A percentile compares a stretch with the other conserved stretches of the same genome.
Evolutionary conservation across 2,113 vertebrate species (phyloP).

Genomic region (Galbula dea): DNA sequence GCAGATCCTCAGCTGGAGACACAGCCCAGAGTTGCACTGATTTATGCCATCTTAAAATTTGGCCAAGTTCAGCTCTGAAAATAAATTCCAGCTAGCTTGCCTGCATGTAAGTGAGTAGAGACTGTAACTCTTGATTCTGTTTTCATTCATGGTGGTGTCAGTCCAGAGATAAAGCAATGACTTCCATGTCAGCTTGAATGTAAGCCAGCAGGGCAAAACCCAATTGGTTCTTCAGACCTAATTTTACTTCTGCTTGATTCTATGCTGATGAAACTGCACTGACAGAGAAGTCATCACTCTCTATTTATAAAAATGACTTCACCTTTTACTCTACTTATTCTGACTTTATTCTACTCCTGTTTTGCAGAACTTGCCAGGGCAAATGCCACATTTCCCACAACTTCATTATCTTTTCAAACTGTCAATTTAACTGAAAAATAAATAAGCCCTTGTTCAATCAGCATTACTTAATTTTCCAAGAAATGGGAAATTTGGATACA

Average conservation of each 20-base stretch:
- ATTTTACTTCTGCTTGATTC: background rate
- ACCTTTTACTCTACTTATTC: background rate
- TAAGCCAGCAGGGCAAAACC: background rate
- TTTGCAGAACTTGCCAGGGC: background rate
- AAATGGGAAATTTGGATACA: background rate
- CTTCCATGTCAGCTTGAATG: background rate
- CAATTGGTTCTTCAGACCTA: background rate
- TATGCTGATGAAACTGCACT: background rate
- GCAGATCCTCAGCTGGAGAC: background rate
- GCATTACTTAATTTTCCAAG: background rate
- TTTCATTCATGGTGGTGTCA: background rate
- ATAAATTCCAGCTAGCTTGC: background rate
- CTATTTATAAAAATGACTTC: background rate
- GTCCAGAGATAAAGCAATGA: background rate
- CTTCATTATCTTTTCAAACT: background rate
- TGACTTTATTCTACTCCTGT: too few species aligned
- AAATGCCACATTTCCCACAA: background rate
- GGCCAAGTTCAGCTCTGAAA: background rate
- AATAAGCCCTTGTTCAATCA: background rate
- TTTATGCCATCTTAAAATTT: background rate
- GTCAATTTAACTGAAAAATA: background rate
- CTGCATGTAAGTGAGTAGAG: background rate
- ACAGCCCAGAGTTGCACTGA: background rate
- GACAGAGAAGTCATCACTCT: background rate
- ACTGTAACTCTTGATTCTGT: background rate